Percentiles rank a stretch among this genome's conserved stretches.
Conservation (phyloP, 2,888 invertebrate genomes). For the Spisula solida region DNA sequence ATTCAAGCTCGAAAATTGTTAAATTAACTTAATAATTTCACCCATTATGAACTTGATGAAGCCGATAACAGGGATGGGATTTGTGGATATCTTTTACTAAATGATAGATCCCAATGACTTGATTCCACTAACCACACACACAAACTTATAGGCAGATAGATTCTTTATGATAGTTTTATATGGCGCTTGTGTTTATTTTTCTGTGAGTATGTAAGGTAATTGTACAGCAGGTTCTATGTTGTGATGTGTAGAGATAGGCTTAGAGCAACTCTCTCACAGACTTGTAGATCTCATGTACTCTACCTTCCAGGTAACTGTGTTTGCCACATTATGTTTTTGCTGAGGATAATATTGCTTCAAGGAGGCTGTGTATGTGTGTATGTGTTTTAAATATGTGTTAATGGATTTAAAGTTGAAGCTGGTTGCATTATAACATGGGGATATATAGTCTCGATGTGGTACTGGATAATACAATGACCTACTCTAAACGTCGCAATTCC, state of each 20-base stretch:
- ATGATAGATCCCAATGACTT: too few relatives aligned
- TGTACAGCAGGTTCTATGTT: constrained; percentile 38
- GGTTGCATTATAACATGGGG: constrained; percentile 58
- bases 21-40: too few relatives aligned
- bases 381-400: constrained; percentile 37
- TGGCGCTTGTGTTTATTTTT: constrained; percentile 13
- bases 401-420: constrained; percentile 5
- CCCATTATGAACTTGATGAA: too few relatives aligned
- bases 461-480: constrained; percentile 67
- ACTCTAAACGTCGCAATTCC: constrained; percentile 69
- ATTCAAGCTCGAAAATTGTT: too few relatives aligned
- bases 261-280: constrained; percentile 36
- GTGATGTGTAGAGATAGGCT: constrained; percentile 41
- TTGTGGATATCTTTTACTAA: too few relatives aligned
- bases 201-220: constrained; percentile 34
- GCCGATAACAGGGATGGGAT: too few relatives aligned
- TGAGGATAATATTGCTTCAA: constrained; percentile 7
- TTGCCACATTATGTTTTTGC: constrained; percentile 25
- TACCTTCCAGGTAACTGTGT: constrained; percentile 38
- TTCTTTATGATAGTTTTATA: constrained; percentile 9
- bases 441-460: constrained; percentile 73
- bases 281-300: constrained; percentile 35
- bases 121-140: not conserved
- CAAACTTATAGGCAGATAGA: not conserved
- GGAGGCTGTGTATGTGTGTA: constrained; percentile 19